These are phyloP conservation scores for Platichthys flesus DNA, from an alignment of 2,113 vertebrate species.

Conservation along the genomic window DNA sequence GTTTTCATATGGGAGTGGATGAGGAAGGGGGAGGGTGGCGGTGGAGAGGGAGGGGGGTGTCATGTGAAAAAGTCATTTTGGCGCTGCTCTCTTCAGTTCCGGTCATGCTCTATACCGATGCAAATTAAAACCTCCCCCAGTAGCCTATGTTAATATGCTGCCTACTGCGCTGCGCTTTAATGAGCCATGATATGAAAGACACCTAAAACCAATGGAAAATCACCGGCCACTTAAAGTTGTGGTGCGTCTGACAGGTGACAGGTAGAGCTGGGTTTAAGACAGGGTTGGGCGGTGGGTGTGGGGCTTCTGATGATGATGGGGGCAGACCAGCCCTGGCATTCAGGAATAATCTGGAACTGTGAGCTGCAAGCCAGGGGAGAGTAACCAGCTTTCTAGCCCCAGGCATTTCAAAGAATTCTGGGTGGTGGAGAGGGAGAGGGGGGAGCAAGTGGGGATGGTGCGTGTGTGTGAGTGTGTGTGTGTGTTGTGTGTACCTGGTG, in stretches of 20 bases:
- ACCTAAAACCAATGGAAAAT: slow-evolving; percentile 82
- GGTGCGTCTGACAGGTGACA: slow-evolving; percentile 83
- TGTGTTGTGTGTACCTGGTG: slow-evolving; percentile 42
- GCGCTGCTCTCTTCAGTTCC: slow-evolving; percentile 83
- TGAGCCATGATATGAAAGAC: slow-evolving; percentile 88
- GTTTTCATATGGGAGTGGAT: slow-evolving; percentile 73
- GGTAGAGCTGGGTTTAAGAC: slow-evolving; percentile 73
- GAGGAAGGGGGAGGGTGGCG: slow-evolving; percentile 8
- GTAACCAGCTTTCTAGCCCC: slow-evolving; percentile 78
- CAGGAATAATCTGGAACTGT: slow-evolving; percentile 77
- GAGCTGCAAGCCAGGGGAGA: slow-evolving; percentile 72
- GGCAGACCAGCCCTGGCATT: slow-evolving; percentile 67
- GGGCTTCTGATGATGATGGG: slow-evolving; percentile 43
- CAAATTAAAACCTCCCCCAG: slow-evolving; percentile 84
- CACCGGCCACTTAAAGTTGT: slow-evolving; percentile 82
- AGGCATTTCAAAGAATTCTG: slow-evolving; percentile 76
- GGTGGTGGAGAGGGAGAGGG: slow-evolving; percentile 54
- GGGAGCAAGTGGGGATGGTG: slow-evolving; percentile 53
- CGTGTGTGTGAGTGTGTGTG: slow-evolving; percentile 29
- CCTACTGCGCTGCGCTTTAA: slow-evolving; percentile 84
- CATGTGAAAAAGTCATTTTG: slow-evolving; percentile 85
- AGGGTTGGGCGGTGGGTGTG: slow-evolving; percentile 28
- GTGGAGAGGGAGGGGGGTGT: slow-evolving; percentile 32
- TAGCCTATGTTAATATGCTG: slow-evolving; percentile 85
- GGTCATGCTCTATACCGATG: slow-evolving; percentile 84